phyloP scores from a whole-genome alignment of 2,888 invertebrate genomes.

The Nycteola revayana region DNA sequence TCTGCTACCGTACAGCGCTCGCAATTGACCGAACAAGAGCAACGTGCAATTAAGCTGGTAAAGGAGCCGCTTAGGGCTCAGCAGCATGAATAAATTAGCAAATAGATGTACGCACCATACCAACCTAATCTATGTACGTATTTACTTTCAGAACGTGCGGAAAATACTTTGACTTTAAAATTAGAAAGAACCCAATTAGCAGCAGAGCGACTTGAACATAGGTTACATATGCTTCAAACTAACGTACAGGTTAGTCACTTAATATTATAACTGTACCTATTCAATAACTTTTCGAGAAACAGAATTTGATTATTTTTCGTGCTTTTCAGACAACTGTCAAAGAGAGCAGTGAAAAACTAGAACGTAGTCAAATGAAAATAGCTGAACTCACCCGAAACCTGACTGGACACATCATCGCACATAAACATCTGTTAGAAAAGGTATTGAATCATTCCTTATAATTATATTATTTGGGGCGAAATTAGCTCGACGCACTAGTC shows the following conservation, averaged over 20 bases:
- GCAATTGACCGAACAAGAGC: constrained; percentile 67
- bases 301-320: constrained; percentile 1
- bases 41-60: constrained; percentile 58
- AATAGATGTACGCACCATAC: constrained; percentile 38
- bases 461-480: not conserved
- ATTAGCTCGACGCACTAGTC: too few species aligned
- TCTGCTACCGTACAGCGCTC: constrained; percentile 42
- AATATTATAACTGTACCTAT: not conserved
- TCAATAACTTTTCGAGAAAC: not conserved
- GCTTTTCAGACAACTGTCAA: constrained; percentile 68
- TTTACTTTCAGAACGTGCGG: constrained; percentile 68
- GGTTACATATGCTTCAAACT: constrained; percentile 71
- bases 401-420: constrained; percentile 60
- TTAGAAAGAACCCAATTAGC: constrained; percentile 75
- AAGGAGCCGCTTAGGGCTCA: constrained; percentile 47
- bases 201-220: constrained; percentile 71
- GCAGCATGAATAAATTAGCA: constrained; percentile 47
- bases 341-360: constrained; percentile 65
- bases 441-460: constrained; percentile 34
- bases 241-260: constrained; percentile 58
- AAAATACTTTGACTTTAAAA: constrained; percentile 69
- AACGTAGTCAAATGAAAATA: constrained; percentile 63
- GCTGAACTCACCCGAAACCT: constrained; percentile 63
- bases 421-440: constrained; percentile 68
- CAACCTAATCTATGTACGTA: constrained; percentile 37